Evolutionary conservation across 2,888 invertebrate species (phyloP), one percentile per base, ranked within the genome.

Genomic region (Limnephilus lunatus): DNA sequence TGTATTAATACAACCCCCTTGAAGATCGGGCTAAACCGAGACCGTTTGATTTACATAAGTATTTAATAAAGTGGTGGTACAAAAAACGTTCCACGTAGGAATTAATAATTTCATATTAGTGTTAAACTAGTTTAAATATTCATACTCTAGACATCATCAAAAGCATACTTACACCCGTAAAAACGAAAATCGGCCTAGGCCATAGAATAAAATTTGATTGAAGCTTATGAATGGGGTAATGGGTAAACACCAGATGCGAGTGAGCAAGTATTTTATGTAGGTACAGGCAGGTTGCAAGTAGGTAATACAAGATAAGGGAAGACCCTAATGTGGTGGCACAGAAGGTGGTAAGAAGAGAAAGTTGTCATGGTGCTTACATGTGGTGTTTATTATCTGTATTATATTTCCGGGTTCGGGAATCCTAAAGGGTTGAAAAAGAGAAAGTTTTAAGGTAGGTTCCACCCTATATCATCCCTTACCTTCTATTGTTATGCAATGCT

Each of bases 311-410:
- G 68, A 68, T 68, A 68, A 68, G 68, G 68, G n/a, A 68, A 25
- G 68, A n/a, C 68, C 68, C 25, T 68, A 68, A 68, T 68, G 68
- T n/a, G 25, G 68, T 4, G 9, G 11, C 68, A 68, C 68, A 68
- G 68, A 68, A 68, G 68, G 68, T 68, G 68, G 68, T 68, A 68
- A 86, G 44, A 86, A 48, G 86, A 86, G 86, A 86, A 86, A 86
- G 86, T 86, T 44, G 86, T 44, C 25, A 15, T 81, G 48, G 30
- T 44, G 44, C 44, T 86, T 30, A 86, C 86, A 86, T 25, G 86
- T 39, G 86, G 44, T 48, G 39, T 30, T 44, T 86, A 30, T 86
- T 39, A 44, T 35, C n/a, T 86, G 68, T 68, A 11, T n/a, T n/a
- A n/a, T 68, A 25, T 68, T 82, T 82, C 82, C 82, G 30, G 82